Evolutionary conservation across 2,797 vertebrate species (phyloP).

Genomic region (Aplochiton taeniatus): DNA sequence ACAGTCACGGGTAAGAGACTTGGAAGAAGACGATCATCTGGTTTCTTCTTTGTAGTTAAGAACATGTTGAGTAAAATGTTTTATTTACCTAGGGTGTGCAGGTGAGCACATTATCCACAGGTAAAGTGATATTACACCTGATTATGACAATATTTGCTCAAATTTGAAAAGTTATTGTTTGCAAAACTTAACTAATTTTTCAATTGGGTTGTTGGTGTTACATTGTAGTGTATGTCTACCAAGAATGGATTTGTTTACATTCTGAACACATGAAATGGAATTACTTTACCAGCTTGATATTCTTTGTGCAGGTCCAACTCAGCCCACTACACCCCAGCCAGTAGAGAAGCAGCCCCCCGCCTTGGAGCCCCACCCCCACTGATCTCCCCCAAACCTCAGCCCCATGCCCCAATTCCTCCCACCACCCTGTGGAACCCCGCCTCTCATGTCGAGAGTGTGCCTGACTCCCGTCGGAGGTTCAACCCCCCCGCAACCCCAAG

Average conservation of each 20-base stretch:
- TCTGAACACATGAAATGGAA: no score
- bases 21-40: not conserved
- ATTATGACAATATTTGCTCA: not conserved
- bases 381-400: constrained; percentile 73
- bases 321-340: constrained; percentile 49
- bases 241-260: no score
- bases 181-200: no score
- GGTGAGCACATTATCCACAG: no score
- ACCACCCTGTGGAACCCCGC: constrained; percentile 89
- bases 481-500: constrained; percentile 54
- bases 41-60: not conserved
- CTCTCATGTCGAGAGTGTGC: constrained; percentile 78
- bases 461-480: constrained; percentile 74
- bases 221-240: no score
- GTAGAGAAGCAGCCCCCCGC: constrained; percentile 69
- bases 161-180: no score
- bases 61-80: no score
- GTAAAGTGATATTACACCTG: not conserved
- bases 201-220: no score
- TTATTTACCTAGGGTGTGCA: no score
- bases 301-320: constrained; percentile 50
- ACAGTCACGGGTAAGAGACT: constrained; percentile 77
- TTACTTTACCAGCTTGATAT: no score
- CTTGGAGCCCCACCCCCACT: constrained; percentile 87
- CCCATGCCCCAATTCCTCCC: constrained; percentile 63